These are phyloP conservation scores for Fregetta grallaria DNA, from an alignment of 2,113 vertebrate genomes.

Conservation along the genomic window DNA sequence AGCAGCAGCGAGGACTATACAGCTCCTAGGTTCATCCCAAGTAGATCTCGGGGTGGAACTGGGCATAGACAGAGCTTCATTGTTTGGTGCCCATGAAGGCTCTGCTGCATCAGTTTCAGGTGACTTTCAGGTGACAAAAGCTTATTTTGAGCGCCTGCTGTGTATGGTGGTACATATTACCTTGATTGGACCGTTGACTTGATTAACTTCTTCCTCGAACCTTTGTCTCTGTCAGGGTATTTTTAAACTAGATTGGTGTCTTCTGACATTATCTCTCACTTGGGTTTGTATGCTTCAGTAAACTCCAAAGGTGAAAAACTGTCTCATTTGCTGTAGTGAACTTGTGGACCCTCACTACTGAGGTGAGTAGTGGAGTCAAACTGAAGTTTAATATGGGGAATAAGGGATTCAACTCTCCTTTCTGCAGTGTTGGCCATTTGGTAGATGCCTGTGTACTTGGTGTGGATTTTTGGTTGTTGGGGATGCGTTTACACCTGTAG, in stretches of 20 bases:
- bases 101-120: neutral
- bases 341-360: neutral
- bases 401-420: neutral
- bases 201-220: neutral
- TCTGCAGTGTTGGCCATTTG: neutral
- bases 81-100: neutral
- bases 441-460: neutral
- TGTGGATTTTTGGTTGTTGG: neutral
- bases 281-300: neutral
- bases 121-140: neutral
- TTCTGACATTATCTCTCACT: neutral
- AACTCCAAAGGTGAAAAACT: neutral
- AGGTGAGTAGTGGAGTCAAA: neutral
- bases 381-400: neutral
- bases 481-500: neutral
- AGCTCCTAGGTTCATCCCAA: neutral
- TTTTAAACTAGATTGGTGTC: neutral
- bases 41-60: neutral
- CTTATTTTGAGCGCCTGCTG: neutral
- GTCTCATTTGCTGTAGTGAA: neutral
- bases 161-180: neutral
- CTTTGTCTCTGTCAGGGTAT: slow-evolving; percentile 1
- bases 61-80: neutral
- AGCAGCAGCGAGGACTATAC: neutral
- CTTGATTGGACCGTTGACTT: neutral